Conservation (phyloP, 1,140 invertebrate genomes). For the Chrysoperla carnea region DNA sequence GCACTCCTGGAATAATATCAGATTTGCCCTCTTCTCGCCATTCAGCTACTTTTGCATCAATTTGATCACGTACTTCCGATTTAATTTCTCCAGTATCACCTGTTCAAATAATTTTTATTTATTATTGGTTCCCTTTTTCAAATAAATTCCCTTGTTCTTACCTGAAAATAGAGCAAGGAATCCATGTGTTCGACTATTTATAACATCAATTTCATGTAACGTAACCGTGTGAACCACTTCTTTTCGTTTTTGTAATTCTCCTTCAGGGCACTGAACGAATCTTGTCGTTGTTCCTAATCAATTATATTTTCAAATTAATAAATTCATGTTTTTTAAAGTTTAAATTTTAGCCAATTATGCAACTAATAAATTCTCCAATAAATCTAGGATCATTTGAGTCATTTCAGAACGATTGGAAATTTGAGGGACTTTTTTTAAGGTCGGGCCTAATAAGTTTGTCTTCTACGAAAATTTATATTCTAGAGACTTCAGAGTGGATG, state of each 20-base stretch:
- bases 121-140: background rate
- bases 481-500: too few species aligned
- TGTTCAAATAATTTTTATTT: constrained; percentile 13
- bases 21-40: constrained; percentile 99
- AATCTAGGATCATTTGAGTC: too few species aligned
- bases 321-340: too few species aligned
- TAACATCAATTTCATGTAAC: constrained; percentile 97
- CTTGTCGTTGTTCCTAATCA: constrained; percentile 37
- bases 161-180: constrained; percentile 95
- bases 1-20: constrained; percentile 91
- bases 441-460: too few species aligned
- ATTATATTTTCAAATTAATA: too few species aligned
- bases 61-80: constrained; percentile 92
- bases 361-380: too few species aligned
- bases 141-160: constrained; percentile 13
- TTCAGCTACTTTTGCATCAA: constrained; percentile 94
- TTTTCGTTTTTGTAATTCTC: constrained; percentile 96
- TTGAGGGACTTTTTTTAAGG: too few species aligned
- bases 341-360: too few species aligned
- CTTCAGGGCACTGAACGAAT: constrained; percentile 97
- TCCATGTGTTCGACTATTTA: constrained; percentile 92
- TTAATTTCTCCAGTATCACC: constrained; percentile 99
- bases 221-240: constrained; percentile 98
- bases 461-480: too few species aligned
- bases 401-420: too few species aligned